phyloP scores from a whole-genome alignment of 2,888 invertebrate genomes.

The Lasioglossum pauxillum region DNA sequence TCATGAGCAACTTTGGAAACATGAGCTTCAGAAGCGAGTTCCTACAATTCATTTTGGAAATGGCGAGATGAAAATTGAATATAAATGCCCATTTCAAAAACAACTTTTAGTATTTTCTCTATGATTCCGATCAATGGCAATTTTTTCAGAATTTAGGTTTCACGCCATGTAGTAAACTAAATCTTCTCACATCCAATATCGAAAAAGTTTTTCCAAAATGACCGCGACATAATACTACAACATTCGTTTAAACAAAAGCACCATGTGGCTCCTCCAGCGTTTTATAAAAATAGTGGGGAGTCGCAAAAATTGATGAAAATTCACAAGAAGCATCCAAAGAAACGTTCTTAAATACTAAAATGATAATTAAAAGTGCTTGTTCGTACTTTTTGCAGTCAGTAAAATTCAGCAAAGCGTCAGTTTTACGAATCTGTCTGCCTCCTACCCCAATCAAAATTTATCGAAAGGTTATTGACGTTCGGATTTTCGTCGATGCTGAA shows the following conservation, averaged over 20 bases:
- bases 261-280: background rate
- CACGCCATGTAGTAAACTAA: too few relatives aligned
- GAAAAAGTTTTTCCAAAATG: too few relatives aligned
- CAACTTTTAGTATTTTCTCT: too few relatives aligned
- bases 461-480: background rate
- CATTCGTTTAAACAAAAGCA: background rate
- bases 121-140: too few relatives aligned
- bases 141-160: too few relatives aligned
- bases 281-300: background rate
- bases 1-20: conserved; percentile 7
- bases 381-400: background rate
- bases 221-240: too few relatives aligned
- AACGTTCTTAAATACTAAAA: background rate
- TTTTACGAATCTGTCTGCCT: background rate
- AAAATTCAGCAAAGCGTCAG: background rate
- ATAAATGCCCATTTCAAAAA: background rate
- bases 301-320: background rate
- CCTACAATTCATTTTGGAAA: background rate
- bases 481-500: background rate
- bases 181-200: too few relatives aligned
- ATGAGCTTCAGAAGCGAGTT: background rate
- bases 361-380: background rate
- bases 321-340: background rate
- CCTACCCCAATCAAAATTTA: background rate
- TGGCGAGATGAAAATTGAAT: background rate